Percentiles rank a stretch among this genome's conserved stretches.
phyloP scores from a whole-genome alignment of 2,113 vertebrate species.

The Antigone vipio region DNA sequence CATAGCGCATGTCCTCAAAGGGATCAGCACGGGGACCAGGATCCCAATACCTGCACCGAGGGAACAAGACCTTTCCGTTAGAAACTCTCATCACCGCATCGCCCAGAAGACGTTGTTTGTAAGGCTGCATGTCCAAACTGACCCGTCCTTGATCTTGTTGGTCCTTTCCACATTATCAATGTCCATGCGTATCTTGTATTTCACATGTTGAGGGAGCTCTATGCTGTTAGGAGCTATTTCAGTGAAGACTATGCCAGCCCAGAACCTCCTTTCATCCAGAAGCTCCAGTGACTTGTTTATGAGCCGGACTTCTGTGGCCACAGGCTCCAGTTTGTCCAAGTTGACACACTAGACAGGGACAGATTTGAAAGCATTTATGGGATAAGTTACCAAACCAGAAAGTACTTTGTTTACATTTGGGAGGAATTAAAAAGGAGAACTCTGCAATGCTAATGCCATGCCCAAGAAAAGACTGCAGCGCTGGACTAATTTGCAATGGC shows the following conservation, averaged over 20 bases:
- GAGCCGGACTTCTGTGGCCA: conserved; percentile 85
- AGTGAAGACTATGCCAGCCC: conserved; percentile 93
- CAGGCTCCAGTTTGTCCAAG: conserved; percentile 91
- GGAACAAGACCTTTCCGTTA: not conserved
- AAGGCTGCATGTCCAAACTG: not conserved
- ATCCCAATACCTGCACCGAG: conserved; percentile 91
- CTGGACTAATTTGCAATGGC: not conserved
- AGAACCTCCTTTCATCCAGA: conserved; percentile 92
- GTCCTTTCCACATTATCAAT: conserved; percentile 98
- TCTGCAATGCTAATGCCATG: not conserved
- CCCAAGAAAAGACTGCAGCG: not conserved
- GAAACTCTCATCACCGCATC: not conserved
- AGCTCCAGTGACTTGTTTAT: conserved; percentile 89
- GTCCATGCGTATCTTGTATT: conserved; percentile 98
- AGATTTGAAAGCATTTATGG: not conserved
- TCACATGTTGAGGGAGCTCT: conserved; percentile 84
- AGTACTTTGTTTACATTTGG: not conserved
- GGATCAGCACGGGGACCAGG: conserved; percentile 97
- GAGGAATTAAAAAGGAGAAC: not conserved
- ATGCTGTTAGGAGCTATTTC: conserved; percentile 76
- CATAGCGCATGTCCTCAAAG: conserved; percentile 95
- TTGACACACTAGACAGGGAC: conserved; percentile 86
- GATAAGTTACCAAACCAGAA: not conserved
- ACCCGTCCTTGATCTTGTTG: conserved; percentile 99
- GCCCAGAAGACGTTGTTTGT: not conserved